phyloP scores from a whole-genome alignment of 2,797 vertebrate species.

The Echiichthys vipera region DNA sequence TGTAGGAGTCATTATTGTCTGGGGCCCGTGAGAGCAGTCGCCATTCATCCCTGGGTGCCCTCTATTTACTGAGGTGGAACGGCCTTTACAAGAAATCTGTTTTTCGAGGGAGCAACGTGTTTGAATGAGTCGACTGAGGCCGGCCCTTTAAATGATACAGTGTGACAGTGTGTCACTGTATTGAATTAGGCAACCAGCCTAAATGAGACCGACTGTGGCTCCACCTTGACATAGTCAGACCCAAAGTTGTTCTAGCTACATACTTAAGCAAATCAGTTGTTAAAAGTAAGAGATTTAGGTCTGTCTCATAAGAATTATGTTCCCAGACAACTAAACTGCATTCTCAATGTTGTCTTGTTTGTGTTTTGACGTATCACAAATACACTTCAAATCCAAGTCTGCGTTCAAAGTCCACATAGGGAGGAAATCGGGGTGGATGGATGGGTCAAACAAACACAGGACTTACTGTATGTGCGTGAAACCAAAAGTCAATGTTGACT shows the following conservation, averaged over 20 bases:
- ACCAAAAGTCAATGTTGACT: too few species aligned
- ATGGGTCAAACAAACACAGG: too few species aligned
- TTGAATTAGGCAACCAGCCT: constrained; percentile 48
- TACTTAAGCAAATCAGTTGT: not conserved
- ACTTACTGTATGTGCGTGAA: too few species aligned
- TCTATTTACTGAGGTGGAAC: constrained; percentile 80
- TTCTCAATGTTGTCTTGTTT: too few species aligned
- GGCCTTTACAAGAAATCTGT: constrained; percentile 70
- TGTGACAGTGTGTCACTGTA: constrained; percentile 53
- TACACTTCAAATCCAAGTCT: too few species aligned
- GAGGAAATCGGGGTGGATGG: too few species aligned
- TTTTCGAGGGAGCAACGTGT: constrained; percentile 56
- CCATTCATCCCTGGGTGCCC: constrained; percentile 76
- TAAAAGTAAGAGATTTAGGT: constrained; percentile 5
- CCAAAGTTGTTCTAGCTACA: constrained; percentile 11
- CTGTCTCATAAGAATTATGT: too few species aligned
- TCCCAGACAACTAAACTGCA: too few species aligned
- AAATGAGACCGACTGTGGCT: constrained; percentile 44
- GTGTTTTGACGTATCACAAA: too few species aligned
- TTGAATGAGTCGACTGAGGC: constrained; percentile 63
- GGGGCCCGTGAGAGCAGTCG: constrained; percentile 70
- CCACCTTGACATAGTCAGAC: constrained; percentile 6
- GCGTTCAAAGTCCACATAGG: too few species aligned
- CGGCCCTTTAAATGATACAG: constrained; percentile 59
- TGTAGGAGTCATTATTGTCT: constrained; percentile 83